Evolutionary conservation across 2,113 vertebrate genomes (phyloP).

Genomic region (Meles meles): DNA sequence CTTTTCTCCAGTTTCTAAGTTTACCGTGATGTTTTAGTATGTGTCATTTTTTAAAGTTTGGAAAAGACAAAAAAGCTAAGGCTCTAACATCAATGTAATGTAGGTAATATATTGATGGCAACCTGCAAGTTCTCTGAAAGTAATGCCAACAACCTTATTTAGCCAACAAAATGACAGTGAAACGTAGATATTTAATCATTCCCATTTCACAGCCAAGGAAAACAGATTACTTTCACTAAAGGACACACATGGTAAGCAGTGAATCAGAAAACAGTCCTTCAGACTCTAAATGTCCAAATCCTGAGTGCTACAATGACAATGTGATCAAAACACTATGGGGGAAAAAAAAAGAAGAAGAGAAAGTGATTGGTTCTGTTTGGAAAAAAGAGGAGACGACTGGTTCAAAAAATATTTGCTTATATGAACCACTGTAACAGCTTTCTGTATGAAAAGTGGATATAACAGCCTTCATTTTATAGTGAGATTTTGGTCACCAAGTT

Average conservation of each 20-base stretch:
- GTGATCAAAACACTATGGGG: neutral
- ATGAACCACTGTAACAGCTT: neutral
- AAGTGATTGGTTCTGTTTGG: neutral
- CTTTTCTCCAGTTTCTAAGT: neutral
- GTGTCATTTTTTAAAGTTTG: neutral
- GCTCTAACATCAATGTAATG: neutral
- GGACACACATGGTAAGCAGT: neutral
- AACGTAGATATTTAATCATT: neutral
- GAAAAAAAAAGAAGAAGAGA: neutral
- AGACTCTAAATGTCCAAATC: conserved; percentile 1
- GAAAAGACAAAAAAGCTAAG: neutral
- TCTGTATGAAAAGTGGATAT: neutral
- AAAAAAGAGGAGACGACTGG: neutral
- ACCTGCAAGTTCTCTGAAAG: neutral
- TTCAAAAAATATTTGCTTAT: neutral
- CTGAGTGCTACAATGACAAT: neutral
- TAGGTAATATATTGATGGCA: neutral
- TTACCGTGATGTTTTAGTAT: neutral
- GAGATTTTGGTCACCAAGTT: conserved; percentile 28
- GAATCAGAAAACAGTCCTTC: conserved; percentile 7
- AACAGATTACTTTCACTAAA: neutral
- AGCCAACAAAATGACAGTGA: neutral
- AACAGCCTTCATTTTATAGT: neutral
- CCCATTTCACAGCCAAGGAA: neutral
- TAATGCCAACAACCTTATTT: neutral